phyloP scores from a whole-genome alignment of 2,888 invertebrate species.

The Mythimna ferrago region DNA sequence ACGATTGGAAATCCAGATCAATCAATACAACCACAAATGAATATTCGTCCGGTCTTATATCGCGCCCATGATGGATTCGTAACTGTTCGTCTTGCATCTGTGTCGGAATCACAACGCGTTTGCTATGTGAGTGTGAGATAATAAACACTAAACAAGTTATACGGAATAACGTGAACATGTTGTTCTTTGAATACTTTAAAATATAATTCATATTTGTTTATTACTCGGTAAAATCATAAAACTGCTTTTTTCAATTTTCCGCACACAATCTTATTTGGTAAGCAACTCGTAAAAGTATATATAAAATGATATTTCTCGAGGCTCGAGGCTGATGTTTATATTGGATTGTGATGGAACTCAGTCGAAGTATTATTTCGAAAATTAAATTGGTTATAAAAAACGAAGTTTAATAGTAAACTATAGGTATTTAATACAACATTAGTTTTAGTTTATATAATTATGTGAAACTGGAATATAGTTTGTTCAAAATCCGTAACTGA shows the following conservation, averaged over 20 bases:
- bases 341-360: not conserved
- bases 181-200: not conserved
- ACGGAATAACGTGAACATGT: not conserved
- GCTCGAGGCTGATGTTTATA: too few relatives aligned
- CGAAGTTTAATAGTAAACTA: too few relatives aligned
- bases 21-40: slow-evolving; percentile 9
- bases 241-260: not conserved
- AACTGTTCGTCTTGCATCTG: not conserved
- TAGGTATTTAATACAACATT: too few relatives aligned
- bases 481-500: too few relatives aligned
- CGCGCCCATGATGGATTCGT: not conserved
- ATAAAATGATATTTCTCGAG: too few relatives aligned
- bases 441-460: too few relatives aligned
- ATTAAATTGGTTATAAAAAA: too few relatives aligned
- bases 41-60: slow-evolving; percentile 4
- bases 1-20: not conserved
- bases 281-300: not conserved
- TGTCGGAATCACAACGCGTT: not conserved
- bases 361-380: not conserved
- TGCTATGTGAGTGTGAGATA: not conserved
- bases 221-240: too few relatives aligned
- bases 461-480: too few relatives aligned
- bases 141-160: not conserved
- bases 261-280: not conserved
- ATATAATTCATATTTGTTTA: not conserved